Evolutionary conservation across 2,797 vertebrate genomes (phyloP).

Genomic region (Zalophus californianus): DNA sequence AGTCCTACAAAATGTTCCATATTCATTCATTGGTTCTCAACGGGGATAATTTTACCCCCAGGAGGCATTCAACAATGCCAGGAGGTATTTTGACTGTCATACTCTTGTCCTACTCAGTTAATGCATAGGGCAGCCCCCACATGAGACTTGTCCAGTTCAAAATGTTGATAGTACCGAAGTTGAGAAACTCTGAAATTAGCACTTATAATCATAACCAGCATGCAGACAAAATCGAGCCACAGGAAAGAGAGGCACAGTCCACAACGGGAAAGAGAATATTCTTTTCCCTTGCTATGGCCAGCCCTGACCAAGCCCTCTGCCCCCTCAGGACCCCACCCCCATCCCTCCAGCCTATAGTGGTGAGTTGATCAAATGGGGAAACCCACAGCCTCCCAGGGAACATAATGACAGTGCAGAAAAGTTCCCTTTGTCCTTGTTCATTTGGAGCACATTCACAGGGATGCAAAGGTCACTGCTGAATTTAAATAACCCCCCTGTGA

Average conservation of each 20-base stretch:
- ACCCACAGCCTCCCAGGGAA: neutral
- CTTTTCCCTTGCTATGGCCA: no score
- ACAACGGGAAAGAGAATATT: neutral
- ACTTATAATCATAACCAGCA: neutral
- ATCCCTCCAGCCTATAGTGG: neutral
- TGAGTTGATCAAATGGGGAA: slow-evolving; percentile 52
- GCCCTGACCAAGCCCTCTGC: neutral
- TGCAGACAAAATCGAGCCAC: neutral
- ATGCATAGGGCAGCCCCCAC: neutral
- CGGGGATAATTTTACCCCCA: neutral
- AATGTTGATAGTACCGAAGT: neutral
- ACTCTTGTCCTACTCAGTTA: neutral
- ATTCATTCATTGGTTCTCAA: neutral
- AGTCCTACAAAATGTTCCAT: neutral
- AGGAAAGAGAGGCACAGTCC: neutral
- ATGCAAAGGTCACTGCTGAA: slow-evolving; percentile 71
- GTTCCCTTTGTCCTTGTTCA: slow-evolving; percentile 65
- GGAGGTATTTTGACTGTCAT: neutral
- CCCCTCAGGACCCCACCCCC: neutral
- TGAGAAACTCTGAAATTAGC: neutral
- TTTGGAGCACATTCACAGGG: slow-evolving; percentile 27
- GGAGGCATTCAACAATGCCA: neutral
- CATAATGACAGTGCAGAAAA: neutral
- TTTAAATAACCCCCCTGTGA: slow-evolving; percentile 59
- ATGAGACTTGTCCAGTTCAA: neutral